Evolutionary conservation across 2,113 vertebrate genomes (phyloP).

Genomic region (Scomber colias): DNA sequence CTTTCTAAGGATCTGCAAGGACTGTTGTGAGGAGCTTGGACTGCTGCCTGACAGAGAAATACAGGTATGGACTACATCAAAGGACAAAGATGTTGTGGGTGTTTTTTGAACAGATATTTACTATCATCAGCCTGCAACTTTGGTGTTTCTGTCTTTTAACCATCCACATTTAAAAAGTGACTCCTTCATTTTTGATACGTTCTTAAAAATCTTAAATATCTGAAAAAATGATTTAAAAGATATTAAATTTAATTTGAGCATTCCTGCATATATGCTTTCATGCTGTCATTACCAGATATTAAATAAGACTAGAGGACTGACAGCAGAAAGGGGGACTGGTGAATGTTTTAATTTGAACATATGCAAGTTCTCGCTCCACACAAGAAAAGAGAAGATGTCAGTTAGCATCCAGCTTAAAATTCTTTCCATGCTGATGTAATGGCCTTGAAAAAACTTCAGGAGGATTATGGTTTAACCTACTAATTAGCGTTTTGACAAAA

Average conservation of each 20-base stretch:
- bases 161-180: too few species aligned
- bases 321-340: background rate
- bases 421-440: background rate
- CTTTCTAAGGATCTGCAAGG: constrained; percentile 96
- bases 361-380: background rate
- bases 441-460: constrained; percentile 18
- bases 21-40: constrained; percentile 95
- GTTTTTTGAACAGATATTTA: too few species aligned
- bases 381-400: too few species aligned
- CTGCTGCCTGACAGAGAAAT: constrained; percentile 93
- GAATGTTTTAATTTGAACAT: background rate
- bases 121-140: too few species aligned
- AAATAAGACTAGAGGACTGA: background rate
- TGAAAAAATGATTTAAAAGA: too few species aligned
- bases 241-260: too few species aligned
- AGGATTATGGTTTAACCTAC: constrained; percentile 29
- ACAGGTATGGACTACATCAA: constrained; percentile 86
- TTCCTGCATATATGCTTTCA: background rate
- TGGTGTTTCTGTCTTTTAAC: too few species aligned
- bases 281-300: background rate
- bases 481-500: constrained; percentile 35
- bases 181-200: too few species aligned
- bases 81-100: background rate
- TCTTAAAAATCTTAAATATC: too few species aligned
- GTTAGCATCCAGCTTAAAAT: background rate